A percentile compares a stretch with the other conserved stretches of the same genome.
These are phyloP conservation scores for Thamnophis elegans DNA, from an alignment of 2,797 vertebrate genomes.

Conservation along the genomic window DNA sequence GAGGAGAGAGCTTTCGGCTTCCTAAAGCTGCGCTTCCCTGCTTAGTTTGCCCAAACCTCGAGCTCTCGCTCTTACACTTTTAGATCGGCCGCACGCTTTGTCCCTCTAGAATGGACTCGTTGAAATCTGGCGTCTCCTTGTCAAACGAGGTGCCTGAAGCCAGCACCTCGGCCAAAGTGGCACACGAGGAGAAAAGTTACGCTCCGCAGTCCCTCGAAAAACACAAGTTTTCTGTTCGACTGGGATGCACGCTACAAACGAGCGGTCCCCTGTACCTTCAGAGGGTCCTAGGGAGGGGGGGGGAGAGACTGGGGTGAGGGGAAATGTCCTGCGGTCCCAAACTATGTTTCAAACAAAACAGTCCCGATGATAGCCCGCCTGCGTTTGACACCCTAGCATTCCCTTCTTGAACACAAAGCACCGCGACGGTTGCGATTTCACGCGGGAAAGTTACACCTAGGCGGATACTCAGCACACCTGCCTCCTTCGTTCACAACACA, in stretches of 20 bases:
- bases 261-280: not conserved
- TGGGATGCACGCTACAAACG: no score
- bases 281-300: not conserved
- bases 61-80: not conserved
- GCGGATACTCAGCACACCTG: not conserved
- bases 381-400: not conserved
- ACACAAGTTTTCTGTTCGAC: not conserved
- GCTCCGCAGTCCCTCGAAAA: not conserved
- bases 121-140: not conserved
- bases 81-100: not conserved
- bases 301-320: not conserved
- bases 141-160: not conserved
- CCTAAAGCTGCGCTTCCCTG: not conserved
- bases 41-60: not conserved
- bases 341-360: not conserved
- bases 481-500: not conserved
- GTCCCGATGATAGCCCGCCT: no score
- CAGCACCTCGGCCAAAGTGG: not conserved
- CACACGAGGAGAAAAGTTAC: no score
- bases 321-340: not conserved
- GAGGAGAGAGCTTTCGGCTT: not conserved
- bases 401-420: not conserved
- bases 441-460: not conserved
- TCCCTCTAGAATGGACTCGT: not conserved
- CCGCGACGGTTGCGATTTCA: not conserved